Evolutionary conservation across 2,888 invertebrate species (phyloP).

Genomic region (Drosophila putrida): DNA sequence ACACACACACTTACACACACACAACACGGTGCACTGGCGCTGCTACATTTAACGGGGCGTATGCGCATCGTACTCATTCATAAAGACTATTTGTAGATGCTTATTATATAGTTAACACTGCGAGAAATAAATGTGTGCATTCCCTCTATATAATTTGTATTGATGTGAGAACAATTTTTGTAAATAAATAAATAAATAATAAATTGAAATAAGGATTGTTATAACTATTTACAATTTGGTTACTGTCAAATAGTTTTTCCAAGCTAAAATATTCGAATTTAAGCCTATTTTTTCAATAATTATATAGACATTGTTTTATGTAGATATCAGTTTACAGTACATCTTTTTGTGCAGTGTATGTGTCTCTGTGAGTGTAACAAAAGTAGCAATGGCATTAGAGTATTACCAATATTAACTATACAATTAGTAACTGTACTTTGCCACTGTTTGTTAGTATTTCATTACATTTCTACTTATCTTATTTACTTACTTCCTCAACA

Average conservation of each 20-base stretch:
- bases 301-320: no score
- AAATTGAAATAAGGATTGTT: no score
- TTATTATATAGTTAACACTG: constrained; percentile 24
- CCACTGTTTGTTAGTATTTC: constrained; percentile 35
- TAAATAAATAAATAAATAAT: no score
- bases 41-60: constrained; percentile 55
- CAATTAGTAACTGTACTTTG: constrained; percentile 59
- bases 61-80: constrained; percentile 63
- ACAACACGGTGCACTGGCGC: constrained; percentile 35
- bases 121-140: constrained; percentile 7
- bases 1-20: constrained; percentile 10
- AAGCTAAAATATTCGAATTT: no score
- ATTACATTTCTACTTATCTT: constrained; percentile 36
- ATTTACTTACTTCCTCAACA: constrained; percentile 48
- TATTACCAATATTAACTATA: constrained; percentile 39
- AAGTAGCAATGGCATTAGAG: constrained; percentile 28
- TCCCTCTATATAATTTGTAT: neutral
- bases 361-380: constrained; percentile 26
- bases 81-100: constrained; percentile 42
- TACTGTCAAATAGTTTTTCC: no score
- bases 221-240: no score
- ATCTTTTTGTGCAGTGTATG: constrained; percentile 10
- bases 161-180: no score
- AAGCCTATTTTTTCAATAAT: no score
- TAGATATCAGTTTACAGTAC: neutral